These are phyloP conservation scores for Holotrichia oblita DNA, from an alignment of 1,140 invertebrate genomes.

Conservation along the genomic window DNA sequence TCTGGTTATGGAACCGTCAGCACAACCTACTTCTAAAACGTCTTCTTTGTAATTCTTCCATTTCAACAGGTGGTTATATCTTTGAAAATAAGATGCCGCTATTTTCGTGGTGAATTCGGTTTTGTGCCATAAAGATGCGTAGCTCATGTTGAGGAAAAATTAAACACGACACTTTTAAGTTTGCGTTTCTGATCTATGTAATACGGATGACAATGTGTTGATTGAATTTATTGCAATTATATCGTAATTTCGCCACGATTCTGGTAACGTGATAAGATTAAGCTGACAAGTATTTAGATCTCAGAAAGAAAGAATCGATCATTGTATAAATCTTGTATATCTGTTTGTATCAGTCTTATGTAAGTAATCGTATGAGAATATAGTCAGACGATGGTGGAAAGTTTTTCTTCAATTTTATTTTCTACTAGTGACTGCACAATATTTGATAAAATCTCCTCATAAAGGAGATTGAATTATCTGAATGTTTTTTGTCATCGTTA, in stretches of 20 bases:
- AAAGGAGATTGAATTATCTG: too few species aligned
- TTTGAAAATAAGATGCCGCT: neutral
- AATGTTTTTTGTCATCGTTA: too few species aligned
- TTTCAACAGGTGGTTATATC: neutral
- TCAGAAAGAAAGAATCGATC: neutral
- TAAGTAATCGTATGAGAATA: too few species aligned
- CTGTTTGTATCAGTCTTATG: too few species aligned
- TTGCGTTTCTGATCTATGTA: too few species aligned
- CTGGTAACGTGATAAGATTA: too few species aligned
- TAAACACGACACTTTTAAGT: too few species aligned
- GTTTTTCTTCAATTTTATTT: neutral
- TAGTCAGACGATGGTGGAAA: neutral
- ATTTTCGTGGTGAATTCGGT: neutral
- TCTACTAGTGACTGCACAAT: too few species aligned
- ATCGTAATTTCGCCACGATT: neutral
- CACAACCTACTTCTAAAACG: neutral
- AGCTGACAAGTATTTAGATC: too few species aligned
- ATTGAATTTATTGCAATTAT: neutral
- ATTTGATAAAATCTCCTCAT: too few species aligned
- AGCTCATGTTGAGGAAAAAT: neutral
- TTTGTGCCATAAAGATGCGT: neutral
- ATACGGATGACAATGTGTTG: neutral
- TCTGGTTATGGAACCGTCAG: neutral
- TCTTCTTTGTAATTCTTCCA: constrained; percentile 6
- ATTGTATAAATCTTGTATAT: neutral